Conservation (phyloP, 1,140 invertebrate species). For the Thalassaphorura encarpata region DNA sequence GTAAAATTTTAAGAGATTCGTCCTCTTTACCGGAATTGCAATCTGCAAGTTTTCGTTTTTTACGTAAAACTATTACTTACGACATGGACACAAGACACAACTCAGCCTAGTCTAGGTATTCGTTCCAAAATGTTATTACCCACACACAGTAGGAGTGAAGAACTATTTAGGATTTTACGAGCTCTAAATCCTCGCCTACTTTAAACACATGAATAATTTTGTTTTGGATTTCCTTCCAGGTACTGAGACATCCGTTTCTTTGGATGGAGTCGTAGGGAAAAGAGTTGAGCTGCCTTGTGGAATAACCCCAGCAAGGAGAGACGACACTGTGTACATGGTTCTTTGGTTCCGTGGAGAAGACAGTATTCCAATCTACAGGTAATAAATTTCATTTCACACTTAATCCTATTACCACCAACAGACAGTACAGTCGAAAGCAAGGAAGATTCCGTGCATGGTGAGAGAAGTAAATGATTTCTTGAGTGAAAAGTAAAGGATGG, state of each 20-base stretch:
- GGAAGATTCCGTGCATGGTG: too few relatives aligned
- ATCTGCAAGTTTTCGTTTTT: too few relatives aligned
- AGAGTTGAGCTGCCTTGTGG: slow-evolving; percentile 27
- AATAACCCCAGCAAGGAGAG: slow-evolving; percentile 22
- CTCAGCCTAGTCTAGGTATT: too few relatives aligned
- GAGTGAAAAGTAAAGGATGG: neutral
- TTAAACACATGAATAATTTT: neutral
- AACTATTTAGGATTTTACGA: too few relatives aligned
- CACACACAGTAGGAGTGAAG: too few relatives aligned
- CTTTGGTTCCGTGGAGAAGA: slow-evolving; percentile 32
- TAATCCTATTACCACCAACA: slow-evolving; percentile 1
- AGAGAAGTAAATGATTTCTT: neutral
- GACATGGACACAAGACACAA: too few relatives aligned
- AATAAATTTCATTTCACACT: slow-evolving; percentile 12
- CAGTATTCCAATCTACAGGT: slow-evolving; percentile 33
- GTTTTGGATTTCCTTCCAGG: neutral
- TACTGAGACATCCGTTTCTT: slow-evolving; percentile 20
- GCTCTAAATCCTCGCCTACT: slow-evolving; percentile 2
- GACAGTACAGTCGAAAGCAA: neutral
- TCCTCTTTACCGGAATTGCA: too few relatives aligned
- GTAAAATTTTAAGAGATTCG: too few relatives aligned
- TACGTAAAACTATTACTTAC: too few relatives aligned
- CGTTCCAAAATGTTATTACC: too few relatives aligned
- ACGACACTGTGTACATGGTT: slow-evolving; percentile 32
- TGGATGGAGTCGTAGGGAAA: slow-evolving; percentile 28